Base-by-base conservation (phyloP, 2,888 invertebrate species). In the Callinectes sapidus region DNA sequence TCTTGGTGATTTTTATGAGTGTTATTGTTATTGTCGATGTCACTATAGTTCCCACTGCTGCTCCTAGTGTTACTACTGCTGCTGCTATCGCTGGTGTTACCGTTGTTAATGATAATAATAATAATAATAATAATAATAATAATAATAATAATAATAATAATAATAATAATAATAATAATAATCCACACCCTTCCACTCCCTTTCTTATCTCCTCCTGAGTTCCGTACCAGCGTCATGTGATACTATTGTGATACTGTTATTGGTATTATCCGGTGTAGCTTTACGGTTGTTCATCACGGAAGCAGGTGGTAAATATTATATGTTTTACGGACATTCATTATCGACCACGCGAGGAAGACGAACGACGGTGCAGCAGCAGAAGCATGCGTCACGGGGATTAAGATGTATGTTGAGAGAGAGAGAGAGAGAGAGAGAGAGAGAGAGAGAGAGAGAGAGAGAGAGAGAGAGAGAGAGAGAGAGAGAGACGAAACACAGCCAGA, bases 371-470 rank as follows among this genome's bases (percentile, higher is more conserved):
- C 81, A 81, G 13, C 32, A 23, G 13, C 81, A 48, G 8, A 48
- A 6, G 28, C 71, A 81, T 81, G 35, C 35, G 32, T 81, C 81
- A 81, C 81, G 1, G 35, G 16, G 32, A 81, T 14, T 18, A 81
- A 35, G 81, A 81, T 35, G 35, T 14, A 81, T 35, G 81, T 32
- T n/a, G 77, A 77, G 77, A 77, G 77, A 77, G 32, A 81, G 81
- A 81, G 81, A 81, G 81, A 81, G 81, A 81, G 81, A 81, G 81
- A 81, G 81, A 81, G 81, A 81, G 81, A 81, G 81, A 81, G 81
- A 81, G 81, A 81, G 81, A 81, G 81, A 81, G 81, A 81, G 81
- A 81, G 81, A 81, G 81, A 81, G 81, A 81, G 81, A 81, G 81
- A 81, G 81, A 81, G 81, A 77, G 77, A 77, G 77, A 77, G 77